Conservation (phyloP, 2,113 vertebrate species). For the Aphyosemion australe region DNA sequence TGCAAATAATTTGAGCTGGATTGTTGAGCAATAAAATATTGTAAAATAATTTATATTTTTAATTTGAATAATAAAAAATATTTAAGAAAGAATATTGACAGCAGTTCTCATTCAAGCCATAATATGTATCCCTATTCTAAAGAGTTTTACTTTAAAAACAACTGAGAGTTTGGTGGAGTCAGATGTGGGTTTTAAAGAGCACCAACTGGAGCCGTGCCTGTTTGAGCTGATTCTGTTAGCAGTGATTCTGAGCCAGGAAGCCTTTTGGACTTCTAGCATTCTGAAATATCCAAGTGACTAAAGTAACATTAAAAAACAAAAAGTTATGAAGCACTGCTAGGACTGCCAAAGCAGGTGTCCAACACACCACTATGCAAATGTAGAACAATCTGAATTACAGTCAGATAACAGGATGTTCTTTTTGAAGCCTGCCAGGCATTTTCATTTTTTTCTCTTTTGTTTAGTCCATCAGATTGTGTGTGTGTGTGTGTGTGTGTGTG, state of each 20-base stretch:
- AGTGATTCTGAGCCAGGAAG: conserved; percentile 39
- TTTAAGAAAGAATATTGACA: not conserved
- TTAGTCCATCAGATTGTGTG: not conserved
- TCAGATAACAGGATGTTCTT: not conserved
- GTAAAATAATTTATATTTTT: no score
- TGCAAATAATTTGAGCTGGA: conserved; percentile 5
- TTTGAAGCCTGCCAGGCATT: not conserved
- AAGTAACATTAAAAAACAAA: conserved; percentile 43
- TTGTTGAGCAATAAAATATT: not conserved
- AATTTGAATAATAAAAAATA: no score
- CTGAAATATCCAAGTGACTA: conserved; percentile 54
- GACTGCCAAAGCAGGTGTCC: conserved; percentile 9
- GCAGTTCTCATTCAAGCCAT: not conserved
- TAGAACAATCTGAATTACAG: not conserved
- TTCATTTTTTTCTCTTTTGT: no score
- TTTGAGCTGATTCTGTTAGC: conserved; percentile 40
- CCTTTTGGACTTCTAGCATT: conserved; percentile 41
- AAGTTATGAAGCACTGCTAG: conserved; percentile 11
- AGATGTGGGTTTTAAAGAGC: not conserved
- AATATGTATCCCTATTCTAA: conserved; percentile 4
- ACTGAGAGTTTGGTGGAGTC: conserved; percentile 28
- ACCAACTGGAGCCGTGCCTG: conserved; percentile 17
- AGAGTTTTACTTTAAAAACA: not conserved
- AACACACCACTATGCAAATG: not conserved
- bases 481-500: not conserved